A percentile compares a stretch with the other conserved stretches of the same genome.
These are phyloP conservation scores for Drosophila nigritarsus DNA, from an alignment of 2,888 invertebrate genomes.

Conservation along the genomic window DNA sequence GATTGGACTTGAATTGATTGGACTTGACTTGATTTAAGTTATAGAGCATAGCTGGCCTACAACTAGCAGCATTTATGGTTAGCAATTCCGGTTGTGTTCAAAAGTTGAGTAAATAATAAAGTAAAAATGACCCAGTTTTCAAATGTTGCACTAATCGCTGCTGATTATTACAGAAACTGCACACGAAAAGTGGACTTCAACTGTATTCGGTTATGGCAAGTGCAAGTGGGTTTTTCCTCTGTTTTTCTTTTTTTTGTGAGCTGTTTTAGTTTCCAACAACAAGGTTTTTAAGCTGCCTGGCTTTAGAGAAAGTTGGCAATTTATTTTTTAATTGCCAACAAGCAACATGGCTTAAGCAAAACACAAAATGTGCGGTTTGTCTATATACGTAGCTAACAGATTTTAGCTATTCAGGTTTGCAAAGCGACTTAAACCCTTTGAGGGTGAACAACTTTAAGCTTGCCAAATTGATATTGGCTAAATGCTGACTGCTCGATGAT, in stretches of 20 bases:
- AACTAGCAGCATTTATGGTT: not conserved
- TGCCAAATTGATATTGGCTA: not conserved
- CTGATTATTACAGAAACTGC: not conserved
- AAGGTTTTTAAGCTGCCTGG: constrained; percentile 12
- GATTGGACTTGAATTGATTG: not conserved
- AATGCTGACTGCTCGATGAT: not conserved
- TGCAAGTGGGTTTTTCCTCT: not conserved
- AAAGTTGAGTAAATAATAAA: not conserved
- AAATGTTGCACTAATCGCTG: not conserved
- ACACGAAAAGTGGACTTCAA: not conserved
- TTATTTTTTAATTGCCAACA: constrained; percentile 15
- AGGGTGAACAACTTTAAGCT: not conserved
- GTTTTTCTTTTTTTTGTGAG: not conserved
- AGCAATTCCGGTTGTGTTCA: not conserved
- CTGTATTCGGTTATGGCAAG: constrained; percentile 1
- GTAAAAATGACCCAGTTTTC: not conserved
- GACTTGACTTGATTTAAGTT: not conserved
- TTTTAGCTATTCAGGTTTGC: not conserved
- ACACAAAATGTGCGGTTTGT: not conserved
- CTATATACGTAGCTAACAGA: not conserved
- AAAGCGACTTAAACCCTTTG: not conserved
- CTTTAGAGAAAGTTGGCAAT: constrained; percentile 7
- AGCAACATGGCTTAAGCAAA: constrained; percentile 8
- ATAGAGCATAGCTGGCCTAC: not conserved
- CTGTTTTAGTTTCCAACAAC: not conserved